These are phyloP conservation scores for Apamea anceps DNA, from an alignment of 2,888 invertebrate genomes.

Conservation along the genomic window DNA sequence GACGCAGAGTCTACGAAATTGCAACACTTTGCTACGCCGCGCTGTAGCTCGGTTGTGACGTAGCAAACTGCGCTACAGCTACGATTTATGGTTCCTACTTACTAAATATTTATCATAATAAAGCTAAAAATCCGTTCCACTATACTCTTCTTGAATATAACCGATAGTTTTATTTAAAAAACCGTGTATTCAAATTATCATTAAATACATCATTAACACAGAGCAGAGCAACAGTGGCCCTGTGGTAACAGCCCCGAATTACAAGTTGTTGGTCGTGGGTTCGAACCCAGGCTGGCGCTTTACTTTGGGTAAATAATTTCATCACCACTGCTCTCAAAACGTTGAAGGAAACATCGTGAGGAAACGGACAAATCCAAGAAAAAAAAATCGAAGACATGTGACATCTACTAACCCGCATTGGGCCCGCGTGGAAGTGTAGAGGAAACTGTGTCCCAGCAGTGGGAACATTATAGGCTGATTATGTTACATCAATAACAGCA, in stretches of 20 bases:
- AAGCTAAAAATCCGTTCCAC: not conserved
- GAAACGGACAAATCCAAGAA: not conserved
- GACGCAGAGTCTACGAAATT: conserved; percentile 5
- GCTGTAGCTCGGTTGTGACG: conserved; percentile 27
- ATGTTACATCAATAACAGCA: not conserved
- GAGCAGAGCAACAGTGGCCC: too few species aligned
- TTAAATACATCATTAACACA: not conserved
- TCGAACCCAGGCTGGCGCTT: not conserved
- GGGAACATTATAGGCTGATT: not conserved
- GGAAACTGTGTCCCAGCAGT: not conserved
- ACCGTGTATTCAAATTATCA: not conserved
- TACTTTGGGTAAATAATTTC: too few species aligned
- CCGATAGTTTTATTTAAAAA: not conserved
- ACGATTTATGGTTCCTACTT: not conserved
- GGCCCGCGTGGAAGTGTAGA: not conserved
- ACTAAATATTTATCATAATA: not conserved
- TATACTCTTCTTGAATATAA: not conserved
- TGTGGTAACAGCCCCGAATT: too few species aligned
- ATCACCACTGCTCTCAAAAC: not conserved
- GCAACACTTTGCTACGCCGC: conserved; percentile 28
- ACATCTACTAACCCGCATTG: not conserved
- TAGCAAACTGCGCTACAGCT: not conserved
- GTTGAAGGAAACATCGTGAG: not conserved
- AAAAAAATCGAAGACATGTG: not conserved
- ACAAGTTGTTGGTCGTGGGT: not conserved